A percentile compares a stretch with the other conserved stretches of the same genome.
These are phyloP conservation scores for Heterodera filipjevi DNA, from an alignment of 2,888 invertebrate genomes.

Conservation along the genomic window DNA sequence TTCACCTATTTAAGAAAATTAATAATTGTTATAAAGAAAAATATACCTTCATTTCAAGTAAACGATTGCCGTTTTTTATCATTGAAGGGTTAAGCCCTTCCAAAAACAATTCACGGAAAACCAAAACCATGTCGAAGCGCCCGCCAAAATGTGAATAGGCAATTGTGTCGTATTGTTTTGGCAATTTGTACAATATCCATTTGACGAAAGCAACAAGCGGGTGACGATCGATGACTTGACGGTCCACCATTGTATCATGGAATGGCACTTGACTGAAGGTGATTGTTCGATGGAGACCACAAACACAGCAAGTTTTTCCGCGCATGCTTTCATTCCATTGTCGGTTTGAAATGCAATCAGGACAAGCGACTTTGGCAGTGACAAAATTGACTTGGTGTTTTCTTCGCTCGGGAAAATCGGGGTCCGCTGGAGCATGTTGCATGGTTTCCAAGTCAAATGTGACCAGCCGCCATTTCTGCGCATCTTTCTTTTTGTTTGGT, in stretches of 20 bases:
- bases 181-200: conserved; percentile 18
- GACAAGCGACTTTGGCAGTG: neutral
- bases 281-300: neutral
- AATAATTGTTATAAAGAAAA: neutral
- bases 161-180: conserved; percentile 12
- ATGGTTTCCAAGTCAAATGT: conserved; percentile 11
- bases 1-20: neutral
- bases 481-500: neutral
- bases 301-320: neutral
- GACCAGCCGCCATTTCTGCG: neutral
- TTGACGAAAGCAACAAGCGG: conserved; percentile 27
- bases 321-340: conserved; percentile 10
- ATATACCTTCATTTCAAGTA: conserved; percentile 5
- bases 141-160: conserved; percentile 18
- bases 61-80: conserved; percentile 5
- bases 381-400: conserved; percentile 30
- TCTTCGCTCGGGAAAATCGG: neutral
- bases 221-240: neutral
- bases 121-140: conserved; percentile 25
- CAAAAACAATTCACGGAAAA: conserved; percentile 20
- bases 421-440: neutral
- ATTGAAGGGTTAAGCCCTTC: conserved; percentile 2
- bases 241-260: neutral
- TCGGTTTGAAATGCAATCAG: neutral
- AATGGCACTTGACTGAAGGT: conserved; percentile 1